phyloP scores from a whole-genome alignment of 2,888 invertebrate species.

The Nephrotoma flavescens region DNA sequence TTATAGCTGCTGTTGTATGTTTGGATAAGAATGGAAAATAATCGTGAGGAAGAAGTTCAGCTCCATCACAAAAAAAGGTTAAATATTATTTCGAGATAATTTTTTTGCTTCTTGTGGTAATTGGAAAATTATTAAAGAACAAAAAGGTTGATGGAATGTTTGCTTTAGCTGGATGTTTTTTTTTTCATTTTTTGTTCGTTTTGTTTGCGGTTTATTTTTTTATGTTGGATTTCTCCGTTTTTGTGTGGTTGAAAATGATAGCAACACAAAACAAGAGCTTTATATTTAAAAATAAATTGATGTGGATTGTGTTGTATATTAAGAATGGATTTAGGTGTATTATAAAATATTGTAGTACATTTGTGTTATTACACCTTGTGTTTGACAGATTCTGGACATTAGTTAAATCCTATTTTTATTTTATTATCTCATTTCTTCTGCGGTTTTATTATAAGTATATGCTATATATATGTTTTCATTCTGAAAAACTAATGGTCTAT shows the following conservation, averaged over 20 bases:
- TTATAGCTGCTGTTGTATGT: neutral
- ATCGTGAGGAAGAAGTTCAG: neutral
- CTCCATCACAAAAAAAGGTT: neutral
- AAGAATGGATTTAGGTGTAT: neutral
- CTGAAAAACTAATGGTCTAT: neutral
- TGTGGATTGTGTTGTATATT: neutral
- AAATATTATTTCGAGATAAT: neutral
- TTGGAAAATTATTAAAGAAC: neutral
- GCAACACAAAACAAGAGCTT: neutral
- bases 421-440: neutral
- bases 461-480: neutral
- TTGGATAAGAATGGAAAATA: neutral
- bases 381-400: neutral
- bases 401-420: neutral
- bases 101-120: neutral
- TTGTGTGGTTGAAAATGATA: neutral
- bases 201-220: neutral
- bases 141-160: neutral
- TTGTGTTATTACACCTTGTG: neutral
- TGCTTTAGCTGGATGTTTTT: neutral
- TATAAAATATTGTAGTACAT: neutral
- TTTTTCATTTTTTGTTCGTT: neutral
- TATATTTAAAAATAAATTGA: neutral
- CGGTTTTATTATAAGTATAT: neutral
- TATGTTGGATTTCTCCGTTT: neutral